Evolutionary conservation across 2,797 vertebrate genomes (phyloP), one percentile per base, ranked within the genome.

Genomic region (Takifugu rubripes): DNA sequence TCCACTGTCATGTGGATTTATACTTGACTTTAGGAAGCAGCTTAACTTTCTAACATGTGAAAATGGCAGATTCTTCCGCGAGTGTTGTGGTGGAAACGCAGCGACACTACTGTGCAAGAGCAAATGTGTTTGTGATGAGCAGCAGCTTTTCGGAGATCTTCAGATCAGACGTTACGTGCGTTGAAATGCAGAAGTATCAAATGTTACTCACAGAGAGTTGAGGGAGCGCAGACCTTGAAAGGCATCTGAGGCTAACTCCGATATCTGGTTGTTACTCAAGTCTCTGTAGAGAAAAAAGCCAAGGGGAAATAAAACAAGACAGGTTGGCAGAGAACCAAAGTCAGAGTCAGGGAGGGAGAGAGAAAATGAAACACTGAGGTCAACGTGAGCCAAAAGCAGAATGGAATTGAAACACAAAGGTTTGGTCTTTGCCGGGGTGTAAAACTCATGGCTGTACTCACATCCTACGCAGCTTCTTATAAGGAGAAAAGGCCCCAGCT

Each of bases 221-320:
- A 99, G 94, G 27, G 96, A 98, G 52, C 96, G 94, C 17, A 98
- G 93, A 33, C 96, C 94, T 81, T 96, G 95, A 86, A 99, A 98
- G 59, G 97, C 93, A 64, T 98, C 95, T 6, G 96, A 88, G 52
- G 96, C 97, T 52, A 96, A 81, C 84, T 98, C 97, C 11, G 96
- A 98, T 78, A 99, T 98, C 87, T 99, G 96, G 84, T 99, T 99
- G 91, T 99, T 99, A 77, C 96, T 99, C 81, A 99, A 88, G 89
- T 99, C 97, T 81, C 87, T 89, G 77, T 91, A 92, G 83, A 57
- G 54, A 70, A 29, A 1, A 36, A 25, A 29, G n/a, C 26, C 27
- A 54, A 25, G 58, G 7, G 10, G 52, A 45, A 53, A 64, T 46
- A 33, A 54, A 61, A 64, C 16, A 43, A 62, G 11, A 25, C 15